phyloP scores from a whole-genome alignment of 2,888 invertebrate species.

The Muschampia plurimacula region DNA sequence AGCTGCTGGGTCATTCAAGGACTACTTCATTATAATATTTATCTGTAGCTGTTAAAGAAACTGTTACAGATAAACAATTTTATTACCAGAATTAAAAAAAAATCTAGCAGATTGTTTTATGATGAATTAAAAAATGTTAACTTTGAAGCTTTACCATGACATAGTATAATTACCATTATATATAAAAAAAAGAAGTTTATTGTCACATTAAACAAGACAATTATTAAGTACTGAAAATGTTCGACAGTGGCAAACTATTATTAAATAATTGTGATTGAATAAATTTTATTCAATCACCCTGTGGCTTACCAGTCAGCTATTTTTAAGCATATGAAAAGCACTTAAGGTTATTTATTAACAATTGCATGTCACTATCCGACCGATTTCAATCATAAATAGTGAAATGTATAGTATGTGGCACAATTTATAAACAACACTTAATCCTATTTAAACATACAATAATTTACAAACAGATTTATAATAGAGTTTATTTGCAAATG shows the following conservation, averaged over 20 bases:
- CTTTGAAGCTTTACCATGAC: too few species aligned
- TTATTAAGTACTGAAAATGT: slow-evolving; percentile 24
- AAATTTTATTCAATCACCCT: slow-evolving; percentile 11
- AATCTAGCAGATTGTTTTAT: too few species aligned
- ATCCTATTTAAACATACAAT: slow-evolving; percentile 17
- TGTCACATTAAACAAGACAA: neutral
- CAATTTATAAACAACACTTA: slow-evolving; percentile 31
- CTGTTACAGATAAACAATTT: neutral
- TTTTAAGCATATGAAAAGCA: slow-evolving; percentile 23
- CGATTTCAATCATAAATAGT: slow-evolving; percentile 17
- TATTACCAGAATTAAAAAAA: too few species aligned
- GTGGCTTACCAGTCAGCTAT: slow-evolving; percentile 22
- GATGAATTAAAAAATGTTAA: too few species aligned
- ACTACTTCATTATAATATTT: neutral
- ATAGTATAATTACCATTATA: neutral
- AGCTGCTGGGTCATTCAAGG: neutral
- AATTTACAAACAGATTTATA: slow-evolving; percentile 28
- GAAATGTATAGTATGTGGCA: slow-evolving; percentile 26
- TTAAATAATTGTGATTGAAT: too few species aligned
- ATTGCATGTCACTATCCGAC: slow-evolving; percentile 8
- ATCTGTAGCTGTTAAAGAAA: neutral
- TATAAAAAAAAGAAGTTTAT: slow-evolving; percentile 11
- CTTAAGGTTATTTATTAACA: slow-evolving; percentile 17
- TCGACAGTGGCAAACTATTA: slow-evolving; percentile 12
- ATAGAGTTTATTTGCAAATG: slow-evolving; percentile 21